Evolutionary conservation across 2,797 vertebrate genomes (phyloP), one percentile per base, ranked within the genome.

Genomic region (Danio tinwini): DNA sequence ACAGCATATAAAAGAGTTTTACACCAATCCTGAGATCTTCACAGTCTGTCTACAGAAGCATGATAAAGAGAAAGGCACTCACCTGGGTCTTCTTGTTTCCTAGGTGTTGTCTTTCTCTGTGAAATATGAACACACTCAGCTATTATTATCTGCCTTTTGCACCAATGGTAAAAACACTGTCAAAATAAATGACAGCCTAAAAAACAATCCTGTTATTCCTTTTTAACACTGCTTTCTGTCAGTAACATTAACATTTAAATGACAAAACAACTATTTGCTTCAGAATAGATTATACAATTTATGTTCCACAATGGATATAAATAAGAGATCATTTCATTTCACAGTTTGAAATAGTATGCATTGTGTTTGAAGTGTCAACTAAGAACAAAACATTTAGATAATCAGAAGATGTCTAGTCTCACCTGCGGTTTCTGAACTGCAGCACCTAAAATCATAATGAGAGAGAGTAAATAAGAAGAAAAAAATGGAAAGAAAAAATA

Each of bases 391-490:
- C 3, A 12, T 50, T 40, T 42, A 42, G 21, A 70, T 70, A 47
- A n/a, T n/a, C 40, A 29, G 16, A 42, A 59, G 1, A 49, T 50
- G 1, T 52, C 0, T 61, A 39, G 11, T 53, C 68, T 78, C 19
- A 78, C 76, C 76, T 62, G 9, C 29, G 65, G 1, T 58, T 62
- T 78, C 29, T 69, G 76, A 53, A 71, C 94, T 81, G 92, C 92
- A 44, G 91, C 90, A 85, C 97, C 97, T 98, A 93, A 95, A n/a
- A 95, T 87, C 90, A 94, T 93, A 85, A 91, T 91, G 90, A 92
- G 87, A 80, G 44, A 77, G 5, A 29, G 29, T 29, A 29, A 29
- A 29, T 3, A 29, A 29, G 29, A 29, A 29, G 29, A 29, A 29
- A 29, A 29, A 29, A 29, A 29, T 29, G 3, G 29, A 29, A 3